A percentile compares a stretch with the other conserved stretches of the same genome.
Evolutionary conservation across 1,140 invertebrate species (phyloP).

Genomic region (Tetraneura akinire): DNA sequence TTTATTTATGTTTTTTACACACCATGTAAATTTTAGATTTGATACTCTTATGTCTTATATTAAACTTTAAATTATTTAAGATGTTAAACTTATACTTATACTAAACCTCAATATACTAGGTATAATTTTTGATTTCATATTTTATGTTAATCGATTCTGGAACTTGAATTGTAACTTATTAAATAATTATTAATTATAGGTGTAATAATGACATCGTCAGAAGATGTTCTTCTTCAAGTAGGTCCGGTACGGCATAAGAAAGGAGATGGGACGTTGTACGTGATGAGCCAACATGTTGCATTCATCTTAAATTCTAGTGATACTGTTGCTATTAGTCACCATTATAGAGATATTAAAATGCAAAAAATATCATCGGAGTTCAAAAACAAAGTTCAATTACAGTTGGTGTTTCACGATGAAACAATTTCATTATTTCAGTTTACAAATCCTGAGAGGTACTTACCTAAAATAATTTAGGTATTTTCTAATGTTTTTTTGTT

Average conservation of each 20-base stretch:
- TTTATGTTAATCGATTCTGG: too few relatives aligned
- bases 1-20: too few relatives aligned
- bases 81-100: too few relatives aligned
- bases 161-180: neutral
- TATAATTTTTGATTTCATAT: too few relatives aligned
- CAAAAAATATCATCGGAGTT: constrained; percentile 99
- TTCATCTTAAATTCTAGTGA: constrained; percentile 94
- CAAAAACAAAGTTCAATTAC: constrained; percentile 98
- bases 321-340: constrained; percentile 87
- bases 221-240: constrained; percentile 92
- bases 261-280: constrained; percentile 90
- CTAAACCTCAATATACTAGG: too few relatives aligned
- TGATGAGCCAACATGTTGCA: constrained; percentile 92
- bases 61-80: too few relatives aligned
- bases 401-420: constrained; percentile 92
- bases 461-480: neutral
- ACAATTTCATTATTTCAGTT: constrained; percentile 97
- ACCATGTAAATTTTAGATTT: too few relatives aligned
- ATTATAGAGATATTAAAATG: constrained; percentile 94
- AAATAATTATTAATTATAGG: neutral
- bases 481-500: neutral
- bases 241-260: constrained; percentile 93
- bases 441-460: constrained; percentile 76
- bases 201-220: constrained; percentile 77
- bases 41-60: too few relatives aligned